phyloP scores from a whole-genome alignment of 2,888 invertebrate species.

The Exocentrus adspersus region DNA sequence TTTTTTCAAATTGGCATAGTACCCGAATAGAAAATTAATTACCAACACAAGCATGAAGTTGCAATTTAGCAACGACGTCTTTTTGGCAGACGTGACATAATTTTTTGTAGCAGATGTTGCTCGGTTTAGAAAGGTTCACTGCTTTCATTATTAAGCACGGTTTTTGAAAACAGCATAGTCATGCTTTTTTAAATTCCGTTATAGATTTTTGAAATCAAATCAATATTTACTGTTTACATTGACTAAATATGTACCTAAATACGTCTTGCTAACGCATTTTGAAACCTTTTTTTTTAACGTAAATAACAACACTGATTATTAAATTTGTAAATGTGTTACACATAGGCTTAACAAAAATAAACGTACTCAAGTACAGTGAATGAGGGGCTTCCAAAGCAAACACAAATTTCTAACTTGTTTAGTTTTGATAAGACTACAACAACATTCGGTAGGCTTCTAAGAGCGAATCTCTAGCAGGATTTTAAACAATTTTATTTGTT shows the following conservation, averaged over 20 bases:
- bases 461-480: no score
- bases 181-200: no score
- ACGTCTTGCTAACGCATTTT: background rate
- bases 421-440: constrained; percentile 27
- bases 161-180: no score
- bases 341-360: constrained; percentile 10
- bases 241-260: background rate
- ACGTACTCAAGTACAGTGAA: constrained; percentile 8
- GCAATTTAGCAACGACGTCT: no score
- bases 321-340: constrained; percentile 17
- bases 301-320: constrained; percentile 7
- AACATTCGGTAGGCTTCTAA: constrained; percentile 24
- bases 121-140: no score
- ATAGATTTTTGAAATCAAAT: no score
- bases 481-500: constrained; percentile 22
- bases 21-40: no score
- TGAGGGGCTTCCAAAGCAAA: constrained; percentile 12
- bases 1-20: no score
- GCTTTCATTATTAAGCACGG: no score
- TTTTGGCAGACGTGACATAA: no score
- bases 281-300: constrained; percentile 3
- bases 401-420: constrained; percentile 26
- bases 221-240: background rate
- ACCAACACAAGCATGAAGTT: no score
- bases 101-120: no score